A percentile compares a stretch with the other conserved stretches of the same genome.
Evolutionary conservation across 2,888 invertebrate genomes (phyloP).

Genomic region (Julus scanicus): DNA sequence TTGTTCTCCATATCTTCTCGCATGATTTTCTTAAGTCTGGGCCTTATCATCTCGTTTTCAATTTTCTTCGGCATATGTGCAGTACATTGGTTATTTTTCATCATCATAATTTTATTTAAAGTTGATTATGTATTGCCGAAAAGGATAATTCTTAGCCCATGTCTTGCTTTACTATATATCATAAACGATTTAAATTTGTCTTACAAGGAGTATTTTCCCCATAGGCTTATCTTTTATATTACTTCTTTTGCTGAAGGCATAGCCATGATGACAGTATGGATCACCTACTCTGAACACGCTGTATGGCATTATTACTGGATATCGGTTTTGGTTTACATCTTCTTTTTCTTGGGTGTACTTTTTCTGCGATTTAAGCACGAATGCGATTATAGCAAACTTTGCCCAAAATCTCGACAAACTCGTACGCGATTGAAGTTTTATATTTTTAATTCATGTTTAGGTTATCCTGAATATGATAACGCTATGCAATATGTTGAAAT

Average conservation of each 20-base stretch:
- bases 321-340: background rate
- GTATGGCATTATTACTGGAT: constrained; percentile 51
- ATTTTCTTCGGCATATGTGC: background rate
- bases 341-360: constrained; percentile 25
- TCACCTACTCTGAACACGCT: background rate
- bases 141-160: background rate
- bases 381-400: constrained; percentile 2
- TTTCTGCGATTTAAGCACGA: constrained; percentile 50
- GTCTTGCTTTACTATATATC: constrained; percentile 2
- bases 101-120: background rate
- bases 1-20: background rate
- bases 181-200: constrained; percentile 24
- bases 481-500: background rate
- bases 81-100: constrained; percentile 41
- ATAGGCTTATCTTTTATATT: background rate
- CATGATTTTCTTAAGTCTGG: constrained; percentile 2
- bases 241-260: constrained; percentile 3
- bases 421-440: constrained; percentile 16
- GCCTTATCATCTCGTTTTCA: background rate
- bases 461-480: constrained; percentile 51
- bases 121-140: background rate
- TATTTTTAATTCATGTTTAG: constrained; percentile 24
- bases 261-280: constrained; percentile 52
- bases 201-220: constrained; percentile 12
- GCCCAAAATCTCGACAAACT: background rate